Evolutionary conservation across 2,888 invertebrate species (phyloP).

Genomic region (Cataglyphis cursor): DNA sequence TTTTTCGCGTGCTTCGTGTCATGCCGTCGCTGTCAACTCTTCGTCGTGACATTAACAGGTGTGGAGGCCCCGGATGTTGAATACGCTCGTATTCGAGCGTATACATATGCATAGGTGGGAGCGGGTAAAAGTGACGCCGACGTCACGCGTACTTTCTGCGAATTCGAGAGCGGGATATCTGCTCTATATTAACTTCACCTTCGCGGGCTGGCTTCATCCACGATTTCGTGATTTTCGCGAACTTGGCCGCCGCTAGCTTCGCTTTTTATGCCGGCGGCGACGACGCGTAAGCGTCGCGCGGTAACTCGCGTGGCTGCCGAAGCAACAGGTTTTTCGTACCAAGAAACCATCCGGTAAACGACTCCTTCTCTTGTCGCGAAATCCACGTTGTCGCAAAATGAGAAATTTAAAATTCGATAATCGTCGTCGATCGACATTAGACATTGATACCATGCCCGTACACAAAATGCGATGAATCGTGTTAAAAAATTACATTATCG

Average conservation of each 20-base stretch:
- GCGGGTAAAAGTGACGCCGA: background rate
- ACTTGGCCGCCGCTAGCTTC: conserved; percentile 53
- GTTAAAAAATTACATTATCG: background rate
- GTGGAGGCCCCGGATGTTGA: background rate
- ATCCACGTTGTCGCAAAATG: background rate
- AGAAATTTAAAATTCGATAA: background rate
- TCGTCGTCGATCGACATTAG: too few species aligned
- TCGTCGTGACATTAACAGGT: conserved; percentile 24
- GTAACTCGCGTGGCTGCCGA: conserved; percentile 62
- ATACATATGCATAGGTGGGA: background rate
- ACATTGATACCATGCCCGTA: background rate
- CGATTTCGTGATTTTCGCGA: conserved; percentile 32
- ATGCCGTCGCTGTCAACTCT: background rate
- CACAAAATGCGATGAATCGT: background rate
- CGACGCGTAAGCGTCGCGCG: conserved; percentile 48
- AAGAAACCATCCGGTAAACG: conserved; percentile 64
- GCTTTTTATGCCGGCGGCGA: conserved; percentile 53
- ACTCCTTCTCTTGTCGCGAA: conserved; percentile 41
- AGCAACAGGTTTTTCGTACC: conserved; percentile 80
- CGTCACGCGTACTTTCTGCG: conserved; percentile 34
- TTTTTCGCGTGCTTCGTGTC: background rate
- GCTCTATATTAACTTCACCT: conserved; percentile 40
- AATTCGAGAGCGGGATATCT: conserved; percentile 25
- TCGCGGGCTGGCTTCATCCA: background rate
- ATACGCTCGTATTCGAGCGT: background rate